Base-by-base conservation (phyloP, 2,113 vertebrate genomes). In the Notiomystis cincta region DNA sequence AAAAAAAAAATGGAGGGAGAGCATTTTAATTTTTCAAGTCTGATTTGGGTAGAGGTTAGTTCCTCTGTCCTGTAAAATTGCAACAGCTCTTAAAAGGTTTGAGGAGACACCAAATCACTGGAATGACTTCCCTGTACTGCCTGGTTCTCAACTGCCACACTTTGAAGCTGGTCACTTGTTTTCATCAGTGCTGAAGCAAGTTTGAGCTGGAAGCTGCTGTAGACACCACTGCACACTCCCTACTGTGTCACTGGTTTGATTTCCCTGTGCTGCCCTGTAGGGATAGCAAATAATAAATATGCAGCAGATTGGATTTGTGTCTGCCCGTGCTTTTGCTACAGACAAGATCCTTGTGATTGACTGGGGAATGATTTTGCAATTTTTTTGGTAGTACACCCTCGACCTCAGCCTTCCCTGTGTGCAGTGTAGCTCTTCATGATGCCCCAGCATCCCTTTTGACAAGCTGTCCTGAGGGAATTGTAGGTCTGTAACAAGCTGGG, bases 1-100 rank as follows among this genome's bases (percentile, higher is more conserved):
- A 23, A 17, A 30, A 53, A 56, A 48, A 24, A n/a, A 30, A 22
- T 11, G 5, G 11, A 3, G 7, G 1, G 3, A 1, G 7, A 3
- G 1, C 3, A 42, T 31, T 9, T 13, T 13, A 15, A 37, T 37
- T 75, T 71, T 82, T 44, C 33, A 40, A 44, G 5, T 47, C 40
- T 53, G 8, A 10, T 69, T 64, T n/a, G 20, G 7, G 8, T 51
- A 31, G 37, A 69, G 10, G 12, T 76, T 21, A 6, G 15, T 57
- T 18, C 0, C 0, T 0, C 0, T 27, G 40, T 9, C 15, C 62
- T 66, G 12, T 8, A 79, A 66, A 75, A 30, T 6, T 61, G 13
- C 33, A 51, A 7, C 1, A 35, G 21, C 5, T 24, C 22, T 54
- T 35, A 3, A 71, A 67, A 86, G 6, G 40, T 28, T 50, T 19